A percentile compares a stretch with the other conserved stretches of the same genome.
These are phyloP conservation scores for Adelognathus sp. DNA, from an alignment of 2,888 invertebrate genomes.

Conservation along the genomic window DNA sequence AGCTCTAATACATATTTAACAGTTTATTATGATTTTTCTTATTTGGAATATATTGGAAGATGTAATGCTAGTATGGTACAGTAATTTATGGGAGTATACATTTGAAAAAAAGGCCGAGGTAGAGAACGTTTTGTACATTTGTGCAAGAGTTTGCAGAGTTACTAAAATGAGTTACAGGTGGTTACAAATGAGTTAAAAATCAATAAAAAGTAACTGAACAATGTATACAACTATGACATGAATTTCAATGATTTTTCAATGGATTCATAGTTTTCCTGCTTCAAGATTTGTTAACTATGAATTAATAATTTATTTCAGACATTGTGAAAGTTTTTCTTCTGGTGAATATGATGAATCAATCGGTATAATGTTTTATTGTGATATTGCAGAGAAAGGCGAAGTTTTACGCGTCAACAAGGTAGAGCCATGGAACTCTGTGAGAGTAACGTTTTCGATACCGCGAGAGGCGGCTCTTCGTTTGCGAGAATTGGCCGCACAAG, in stretches of 20 bases:
- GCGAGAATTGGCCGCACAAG: slow-evolving; percentile 95
- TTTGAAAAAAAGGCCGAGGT: too few species aligned
- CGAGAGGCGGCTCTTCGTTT: slow-evolving; percentile 96
- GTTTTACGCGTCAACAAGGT: slow-evolving; percentile 88
- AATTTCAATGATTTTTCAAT: slow-evolving; percentile 14
- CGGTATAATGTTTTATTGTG: not conserved
- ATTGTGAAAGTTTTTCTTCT: not conserved
- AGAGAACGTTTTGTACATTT: too few species aligned
- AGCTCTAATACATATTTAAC: too few species aligned
- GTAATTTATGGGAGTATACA: too few species aligned
- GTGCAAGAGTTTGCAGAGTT: too few species aligned
- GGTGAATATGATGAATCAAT: too few species aligned
- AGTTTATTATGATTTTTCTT: too few species aligned
- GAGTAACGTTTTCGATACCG: slow-evolving; percentile 98
- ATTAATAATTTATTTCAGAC: not conserved
- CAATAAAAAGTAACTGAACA: not conserved
- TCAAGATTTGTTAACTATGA: too few species aligned
- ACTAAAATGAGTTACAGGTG: too few species aligned
- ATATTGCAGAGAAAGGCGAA: slow-evolving; percentile 80
- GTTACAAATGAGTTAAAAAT: too few species aligned
- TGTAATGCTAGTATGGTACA: too few species aligned
- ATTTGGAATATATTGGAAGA: too few species aligned
- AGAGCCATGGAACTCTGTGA: slow-evolving; percentile 99
- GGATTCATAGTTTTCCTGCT: not conserved
- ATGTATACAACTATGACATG: not conserved